Evolutionary conservation across 2,797 vertebrate species (phyloP).

Genomic region (Lepilemur septentrionalis): DNA sequence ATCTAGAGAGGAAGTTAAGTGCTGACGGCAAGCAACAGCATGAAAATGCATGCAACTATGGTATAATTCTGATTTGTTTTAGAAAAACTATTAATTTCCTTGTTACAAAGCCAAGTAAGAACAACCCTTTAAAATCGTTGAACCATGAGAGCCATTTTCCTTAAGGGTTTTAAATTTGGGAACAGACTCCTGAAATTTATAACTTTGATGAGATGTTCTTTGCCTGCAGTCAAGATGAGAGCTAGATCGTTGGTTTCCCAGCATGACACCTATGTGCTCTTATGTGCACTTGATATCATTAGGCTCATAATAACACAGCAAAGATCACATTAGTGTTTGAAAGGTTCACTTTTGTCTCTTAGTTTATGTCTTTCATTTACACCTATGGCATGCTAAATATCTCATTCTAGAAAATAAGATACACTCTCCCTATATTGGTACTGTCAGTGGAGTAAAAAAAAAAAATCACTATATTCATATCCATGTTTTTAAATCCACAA

Average conservation of each 20-base stretch:
- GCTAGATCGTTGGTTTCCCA: slow-evolving; percentile 93
- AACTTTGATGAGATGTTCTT: slow-evolving; percentile 89
- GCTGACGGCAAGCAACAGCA: slow-evolving; percentile 83
- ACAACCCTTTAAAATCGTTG: slow-evolving; percentile 91
- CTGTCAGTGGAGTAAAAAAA: not conserved
- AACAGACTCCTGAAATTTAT: slow-evolving; percentile 91
- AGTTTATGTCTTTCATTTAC: slow-evolving; percentile 88
- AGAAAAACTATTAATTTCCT: slow-evolving; percentile 95
- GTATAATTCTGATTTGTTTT: slow-evolving; percentile 94
- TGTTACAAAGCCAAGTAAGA: slow-evolving; percentile 93
- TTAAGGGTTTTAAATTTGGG: slow-evolving; percentile 90
- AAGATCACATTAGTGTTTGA: slow-evolving; percentile 89
- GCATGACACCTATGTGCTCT: slow-evolving; percentile 90
- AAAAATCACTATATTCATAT: slow-evolving; percentile 24
- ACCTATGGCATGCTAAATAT: slow-evolving; percentile 90
- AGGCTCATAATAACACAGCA: slow-evolving; percentile 91
- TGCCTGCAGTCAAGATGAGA: slow-evolving; percentile 91
- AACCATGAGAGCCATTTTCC: slow-evolving; percentile 95
- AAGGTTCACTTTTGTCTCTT: slow-evolving; percentile 88
- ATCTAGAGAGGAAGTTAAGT: slow-evolving; percentile 82
- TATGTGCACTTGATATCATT: slow-evolving; percentile 91
- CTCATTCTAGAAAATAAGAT: slow-evolving; percentile 74
- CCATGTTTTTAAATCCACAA: slow-evolving; percentile 8
- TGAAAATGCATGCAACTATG: slow-evolving; percentile 88
- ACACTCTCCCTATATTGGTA: not conserved